Base-by-base conservation (phyloP, 2,797 vertebrate species). In the Erethizon dorsatum region DNA sequence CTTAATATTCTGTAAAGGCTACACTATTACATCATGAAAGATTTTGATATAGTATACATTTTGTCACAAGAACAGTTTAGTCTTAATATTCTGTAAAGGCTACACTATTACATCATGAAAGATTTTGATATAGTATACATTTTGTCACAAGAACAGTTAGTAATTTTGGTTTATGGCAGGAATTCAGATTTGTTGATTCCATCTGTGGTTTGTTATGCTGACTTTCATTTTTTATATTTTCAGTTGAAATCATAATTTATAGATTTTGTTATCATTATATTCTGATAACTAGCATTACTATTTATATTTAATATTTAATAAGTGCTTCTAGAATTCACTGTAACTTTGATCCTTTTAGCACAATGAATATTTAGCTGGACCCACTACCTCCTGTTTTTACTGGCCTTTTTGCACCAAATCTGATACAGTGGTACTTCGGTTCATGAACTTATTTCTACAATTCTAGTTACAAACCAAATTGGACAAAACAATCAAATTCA, bases 151-250 rank as follows among this genome's bases (percentile, higher is more conserved):
- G 45, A 83, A 24, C 54, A 65, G 7, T 26, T 71, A 26, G 3
- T 65, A 31, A 54, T 47, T 92, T 45, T 65, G 65, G 26, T 65
- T 95, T 47, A 26, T 47, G 31, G 73, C 22, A 59, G 31, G 18
- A 77, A 57, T 89, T 83, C 59, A 57, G 1, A 75, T 37, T 69
- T 88, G 37, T 26, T 78, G 7, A 31, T 77, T 69, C 45, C 24
- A 0, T 28, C 11, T 8, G 12, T 41, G 0, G 6, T n/a, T 50
- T 82, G 1, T 61, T 11, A 28, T 15, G 69, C 24, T 54, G n/a
- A 11, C 26, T 90, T 92, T 77, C 28, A 9, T 71, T 71, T 90
- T 52, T 84, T 11, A 14, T 37, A 5, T 31, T 88, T 61, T 45
- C 41, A 63, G 54, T 28, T 47, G 50, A 18, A 71, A 22, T 67